phyloP scores from a whole-genome alignment of 2,888 invertebrate species.

The Agonopterix alstromeriana region DNA sequence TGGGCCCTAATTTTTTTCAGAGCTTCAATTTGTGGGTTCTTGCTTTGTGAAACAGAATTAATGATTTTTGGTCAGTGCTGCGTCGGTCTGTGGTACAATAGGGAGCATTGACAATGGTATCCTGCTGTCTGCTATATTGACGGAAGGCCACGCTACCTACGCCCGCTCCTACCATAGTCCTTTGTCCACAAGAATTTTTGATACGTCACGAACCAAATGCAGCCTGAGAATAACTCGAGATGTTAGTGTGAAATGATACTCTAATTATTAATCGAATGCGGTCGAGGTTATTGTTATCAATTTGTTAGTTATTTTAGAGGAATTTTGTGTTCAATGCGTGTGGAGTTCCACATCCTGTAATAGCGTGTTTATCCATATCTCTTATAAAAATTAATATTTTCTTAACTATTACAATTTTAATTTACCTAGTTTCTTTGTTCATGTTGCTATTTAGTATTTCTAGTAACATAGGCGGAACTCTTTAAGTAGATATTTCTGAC shows the following conservation, averaged over 20 bases:
- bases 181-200: slow-evolving; percentile 63
- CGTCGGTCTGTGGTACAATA: slow-evolving; percentile 52
- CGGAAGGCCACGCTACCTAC: slow-evolving; percentile 67
- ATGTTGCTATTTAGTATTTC: too few species aligned
- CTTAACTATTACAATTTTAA: too few species aligned
- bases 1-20: slow-evolving; percentile 65
- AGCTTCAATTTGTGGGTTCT: slow-evolving; percentile 72
- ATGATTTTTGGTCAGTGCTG: slow-evolving; percentile 73
- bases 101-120: slow-evolving; percentile 63
- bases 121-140: slow-evolving; percentile 74
- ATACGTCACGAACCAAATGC: slow-evolving; percentile 60
- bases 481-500: too few species aligned
- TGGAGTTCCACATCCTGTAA: too few species aligned
- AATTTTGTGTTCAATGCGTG: too few species aligned
- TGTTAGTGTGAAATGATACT: slow-evolving; percentile 44
- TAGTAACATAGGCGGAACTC: too few species aligned
- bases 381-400: too few species aligned
- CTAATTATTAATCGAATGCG: slow-evolving; percentile 41
- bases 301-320: not conserved
- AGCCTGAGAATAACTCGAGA: slow-evolving; percentile 50
- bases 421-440: too few species aligned
- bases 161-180: slow-evolving; percentile 35
- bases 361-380: too few species aligned
- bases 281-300: not conserved
- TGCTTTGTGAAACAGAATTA: slow-evolving; percentile 75